Base-by-base conservation (phyloP, 2,888 invertebrate genomes). In the Sphaerophoria taeniata region DNA sequence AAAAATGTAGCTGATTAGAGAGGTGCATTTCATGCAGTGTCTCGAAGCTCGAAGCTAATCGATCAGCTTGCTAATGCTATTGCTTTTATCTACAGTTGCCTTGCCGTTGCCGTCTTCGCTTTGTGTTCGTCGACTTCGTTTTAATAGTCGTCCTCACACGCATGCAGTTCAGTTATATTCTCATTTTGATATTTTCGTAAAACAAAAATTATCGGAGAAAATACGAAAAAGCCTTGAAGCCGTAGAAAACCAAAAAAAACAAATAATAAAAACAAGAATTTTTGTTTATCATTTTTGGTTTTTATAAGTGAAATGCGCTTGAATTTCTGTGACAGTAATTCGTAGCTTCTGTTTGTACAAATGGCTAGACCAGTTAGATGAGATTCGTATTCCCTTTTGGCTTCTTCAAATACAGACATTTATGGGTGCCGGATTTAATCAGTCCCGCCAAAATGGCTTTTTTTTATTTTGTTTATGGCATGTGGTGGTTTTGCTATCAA, bases 141-240 rank as follows among this genome's bases (percentile, higher is more conserved):
- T 47, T 24, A 24, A 24, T 24, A 24, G 24, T 36, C 39, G 39
- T 51, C 58, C 49, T 84, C 65, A 84, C 79, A 84, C 84, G 84
- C 84, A 84, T 76, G 84, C 24, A n/a, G n/a, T n/a, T n/a, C 79
- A 84, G 75, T 79, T 76, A 67, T 71, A 79, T 65, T 72, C 75
- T 61, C 56, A 71, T 79, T 83, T 63, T 56, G 56, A 36, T 63
- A 31, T 69, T 43, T 69, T 56, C 39, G 72, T 83, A 14, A 65
- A 58, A 56, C n/a, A 16, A 58, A 65, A 76, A 76, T 49, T 69
- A 39, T 69, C 71, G 45, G 53, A 47, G 14, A 69, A 12, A 9
- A 58, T 6, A 69, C 53, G 53, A 6, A 55, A 75, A 43, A 43
- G n/a, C 55, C 73, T 63, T 67, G 53, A 55, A 61, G 73, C 67